These are phyloP conservation scores for Sprattus sprattus DNA, from an alignment of 2,113 vertebrate genomes.

Conservation along the genomic window DNA sequence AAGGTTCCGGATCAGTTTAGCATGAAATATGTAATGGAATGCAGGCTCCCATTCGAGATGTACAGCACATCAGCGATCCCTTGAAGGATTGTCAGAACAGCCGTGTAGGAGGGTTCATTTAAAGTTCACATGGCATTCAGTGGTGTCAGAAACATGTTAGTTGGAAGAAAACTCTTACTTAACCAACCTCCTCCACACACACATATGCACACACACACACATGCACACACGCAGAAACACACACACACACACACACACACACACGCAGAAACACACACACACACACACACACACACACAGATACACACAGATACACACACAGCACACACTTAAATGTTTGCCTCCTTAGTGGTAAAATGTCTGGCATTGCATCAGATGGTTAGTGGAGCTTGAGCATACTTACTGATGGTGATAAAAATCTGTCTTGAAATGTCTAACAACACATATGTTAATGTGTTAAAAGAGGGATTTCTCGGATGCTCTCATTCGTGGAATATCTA, in stretches of 20 bases:
- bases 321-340: neutral
- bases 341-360: neutral
- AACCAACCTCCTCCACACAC: neutral
- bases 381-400: neutral
- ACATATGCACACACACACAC: neutral
- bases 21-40: neutral
- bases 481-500: too few species aligned
- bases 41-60: neutral
- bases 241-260: neutral
- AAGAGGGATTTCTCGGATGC: too few species aligned
- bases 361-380: neutral
- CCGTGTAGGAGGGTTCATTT: neutral
- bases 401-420: too few species aligned
- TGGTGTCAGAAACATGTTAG: neutral
- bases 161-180: too few species aligned
- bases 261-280: neutral
- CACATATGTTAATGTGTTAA: too few species aligned
- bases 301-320: neutral
- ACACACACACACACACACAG: neutral
- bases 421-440: too few species aligned
- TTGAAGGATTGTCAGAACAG: neutral
- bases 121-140: neutral
- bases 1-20: neutral
- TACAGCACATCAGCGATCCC: neutral
- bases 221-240: neutral